Evolutionary conservation across 2,113 vertebrate genomes (phyloP).

Genomic region (Oplegnathus fasciatus): DNA sequence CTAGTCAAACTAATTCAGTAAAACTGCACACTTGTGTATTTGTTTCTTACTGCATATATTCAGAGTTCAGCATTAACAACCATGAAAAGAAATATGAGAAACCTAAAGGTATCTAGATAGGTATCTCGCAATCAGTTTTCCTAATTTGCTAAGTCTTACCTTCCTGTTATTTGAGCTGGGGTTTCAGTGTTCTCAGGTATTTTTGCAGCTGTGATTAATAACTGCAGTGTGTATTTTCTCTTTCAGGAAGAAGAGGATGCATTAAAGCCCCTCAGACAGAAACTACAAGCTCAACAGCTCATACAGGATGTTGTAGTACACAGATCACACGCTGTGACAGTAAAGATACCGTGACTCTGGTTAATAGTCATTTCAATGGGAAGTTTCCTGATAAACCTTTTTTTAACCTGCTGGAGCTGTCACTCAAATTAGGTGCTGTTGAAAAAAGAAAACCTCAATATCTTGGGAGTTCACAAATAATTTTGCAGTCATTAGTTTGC

Average conservation of each 20-base stretch:
- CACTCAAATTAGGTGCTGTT: slow-evolving; percentile 52
- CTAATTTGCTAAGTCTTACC: not conserved
- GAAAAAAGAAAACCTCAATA: slow-evolving; percentile 41
- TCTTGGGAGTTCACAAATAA: slow-evolving; percentile 61
- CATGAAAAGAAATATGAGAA: not conserved
- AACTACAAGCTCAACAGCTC: slow-evolving; percentile 29
- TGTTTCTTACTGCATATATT: not conserved
- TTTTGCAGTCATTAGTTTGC: slow-evolving; percentile 78
- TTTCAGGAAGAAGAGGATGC: slow-evolving; percentile 42
- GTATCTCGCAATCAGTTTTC: not conserved
- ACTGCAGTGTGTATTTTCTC: not conserved
- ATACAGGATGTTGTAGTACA: slow-evolving; percentile 68
- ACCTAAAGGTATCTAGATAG: not conserved
- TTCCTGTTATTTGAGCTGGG: slow-evolving; percentile 50
- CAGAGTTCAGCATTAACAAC: not conserved
- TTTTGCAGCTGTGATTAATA: slow-evolving; percentile 56
- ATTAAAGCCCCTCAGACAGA: slow-evolving; percentile 8
- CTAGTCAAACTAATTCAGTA: not conserved
- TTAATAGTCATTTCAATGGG: slow-evolving; percentile 47
- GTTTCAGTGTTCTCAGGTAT: slow-evolving; percentile 29
- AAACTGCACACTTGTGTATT: not conserved
- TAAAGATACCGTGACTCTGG: slow-evolving; percentile 52
- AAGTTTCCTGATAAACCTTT: slow-evolving; percentile 42
- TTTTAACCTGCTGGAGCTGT: slow-evolving; percentile 48
- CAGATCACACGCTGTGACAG: slow-evolving; percentile 60